Evolutionary conservation across 2,113 vertebrate genomes (phyloP).

Genomic region (Cyanoramphus novaezelandiae): DNA sequence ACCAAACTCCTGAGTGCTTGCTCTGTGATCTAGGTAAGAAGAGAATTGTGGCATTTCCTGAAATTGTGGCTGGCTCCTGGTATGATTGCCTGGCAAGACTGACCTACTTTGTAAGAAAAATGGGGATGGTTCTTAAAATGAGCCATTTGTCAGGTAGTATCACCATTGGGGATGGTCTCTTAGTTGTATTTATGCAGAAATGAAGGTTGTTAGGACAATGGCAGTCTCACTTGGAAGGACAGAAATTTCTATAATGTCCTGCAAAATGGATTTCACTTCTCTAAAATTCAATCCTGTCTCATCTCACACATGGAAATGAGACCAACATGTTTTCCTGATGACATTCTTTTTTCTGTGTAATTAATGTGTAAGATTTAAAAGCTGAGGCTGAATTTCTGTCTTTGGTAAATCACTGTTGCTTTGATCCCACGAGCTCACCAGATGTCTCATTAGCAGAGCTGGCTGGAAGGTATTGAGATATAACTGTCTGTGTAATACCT

Average conservation of each 20-base stretch:
- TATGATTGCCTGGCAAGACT: neutral
- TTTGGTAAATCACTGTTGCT: neutral
- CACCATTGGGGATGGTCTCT: neutral
- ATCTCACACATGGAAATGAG: neutral
- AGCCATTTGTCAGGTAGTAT: neutral
- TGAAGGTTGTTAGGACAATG: neutral
- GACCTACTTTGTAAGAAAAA: neutral
- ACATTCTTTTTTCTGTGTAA: neutral
- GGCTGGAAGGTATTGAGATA: neutral
- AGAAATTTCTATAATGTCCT: neutral
- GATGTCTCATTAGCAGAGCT: neutral
- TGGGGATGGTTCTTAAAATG: neutral
- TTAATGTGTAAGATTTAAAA: neutral
- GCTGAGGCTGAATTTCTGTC: neutral
- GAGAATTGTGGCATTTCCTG: accelerated
- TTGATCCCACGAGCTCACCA: neutral
- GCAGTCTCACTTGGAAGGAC: neutral
- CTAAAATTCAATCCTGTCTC: neutral
- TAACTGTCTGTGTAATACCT: neutral
- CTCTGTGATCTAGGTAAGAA: neutral
- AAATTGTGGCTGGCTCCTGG: neutral
- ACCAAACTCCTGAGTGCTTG: neutral
- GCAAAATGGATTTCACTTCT: neutral
- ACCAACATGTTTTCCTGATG: neutral
- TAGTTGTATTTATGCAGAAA: neutral